Evolutionary conservation across 2,888 invertebrate genomes (phyloP).

Genomic region (Callinectes sapidus): DNA sequence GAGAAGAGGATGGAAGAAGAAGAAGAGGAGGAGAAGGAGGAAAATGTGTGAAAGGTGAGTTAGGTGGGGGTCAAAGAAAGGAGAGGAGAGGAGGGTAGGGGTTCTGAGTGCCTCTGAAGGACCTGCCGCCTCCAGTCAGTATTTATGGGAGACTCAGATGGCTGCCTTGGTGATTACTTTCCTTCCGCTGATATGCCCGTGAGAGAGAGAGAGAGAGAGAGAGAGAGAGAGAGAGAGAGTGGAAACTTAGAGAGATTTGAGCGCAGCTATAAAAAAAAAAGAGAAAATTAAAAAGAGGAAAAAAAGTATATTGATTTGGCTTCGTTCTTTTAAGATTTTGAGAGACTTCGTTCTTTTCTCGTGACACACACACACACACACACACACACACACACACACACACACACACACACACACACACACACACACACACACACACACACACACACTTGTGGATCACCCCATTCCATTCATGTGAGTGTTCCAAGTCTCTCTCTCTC

Average conservation of each 20-base stretch:
- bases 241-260: neutral
- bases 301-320: neutral
- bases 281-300: too few relatives aligned
- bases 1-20: too few relatives aligned
- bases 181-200: slow-evolving; percentile 23
- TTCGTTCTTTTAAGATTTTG: neutral
- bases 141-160: slow-evolving; percentile 42
- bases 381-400: slow-evolving; percentile 32
- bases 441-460: neutral
- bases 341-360: neutral
- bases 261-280: neutral
- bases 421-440: slow-evolving; percentile 37
- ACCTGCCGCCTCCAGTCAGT: slow-evolving; percentile 36
- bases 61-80: neutral
- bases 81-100: neutral
- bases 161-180: slow-evolving; percentile 29
- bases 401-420: slow-evolving; percentile 37
- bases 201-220: slow-evolving; percentile 34
- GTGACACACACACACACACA: neutral
- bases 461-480: neutral
- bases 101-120: slow-evolving; percentile 40
- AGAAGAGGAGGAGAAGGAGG: neutral
- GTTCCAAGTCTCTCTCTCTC: neutral
- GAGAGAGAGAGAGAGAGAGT: slow-evolving; percentile 34
- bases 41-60: neutral